Base-by-base conservation (phyloP, 2,888 invertebrate species). In the Clepsis dumicolana region DNA sequence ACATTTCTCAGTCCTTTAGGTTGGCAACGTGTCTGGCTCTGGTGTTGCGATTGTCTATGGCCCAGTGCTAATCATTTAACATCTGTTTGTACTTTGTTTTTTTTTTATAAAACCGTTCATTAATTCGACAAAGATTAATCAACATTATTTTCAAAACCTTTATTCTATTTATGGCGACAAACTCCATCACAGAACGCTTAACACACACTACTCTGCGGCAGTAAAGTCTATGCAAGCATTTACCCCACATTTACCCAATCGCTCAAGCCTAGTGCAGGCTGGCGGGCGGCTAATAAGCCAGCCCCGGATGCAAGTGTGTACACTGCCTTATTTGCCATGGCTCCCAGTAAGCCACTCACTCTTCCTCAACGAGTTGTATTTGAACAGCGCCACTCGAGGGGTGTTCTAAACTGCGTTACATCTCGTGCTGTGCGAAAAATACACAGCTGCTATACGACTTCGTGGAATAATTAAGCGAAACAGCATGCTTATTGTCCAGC, bases 271-370 rank as follows among this genome's bases (percentile, higher is more conserved):
- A 35, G 35, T 7, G 32, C 41, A 59, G 41, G 41, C 21, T 14
- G 48, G 25, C 38, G 10, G 54, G 54, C 38, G 41, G 54, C 56
- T 64, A 64, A 64, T 64, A 64, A 64, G 16, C 56, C 54, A 64
- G 54, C 44, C 27, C 56, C 44, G 64, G 56, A 32, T 56, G 44
- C 56, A 18, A 12, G 16, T 56, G 64, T 56, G 56, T 16, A 59
- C 38, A 41, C 41, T 5, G 38, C 16, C 38, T n/a, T 64, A 41
- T 64, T 64, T 59, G 41, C 59, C n/a, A 12, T 25, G 59, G 32
- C 56, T 56, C 21, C n/a, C 29, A 32, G 32, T 32, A 10, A 38
- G 25, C 41, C 38, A 57, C 38, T 57, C 24, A 29, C 27, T 29
- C 29, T 52, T 41, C n/a, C 48, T 21, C 48, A 12, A 21, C 14